Conservation (phyloP, 1,140 invertebrate genomes). For the Lepidostoma basale region DNA sequence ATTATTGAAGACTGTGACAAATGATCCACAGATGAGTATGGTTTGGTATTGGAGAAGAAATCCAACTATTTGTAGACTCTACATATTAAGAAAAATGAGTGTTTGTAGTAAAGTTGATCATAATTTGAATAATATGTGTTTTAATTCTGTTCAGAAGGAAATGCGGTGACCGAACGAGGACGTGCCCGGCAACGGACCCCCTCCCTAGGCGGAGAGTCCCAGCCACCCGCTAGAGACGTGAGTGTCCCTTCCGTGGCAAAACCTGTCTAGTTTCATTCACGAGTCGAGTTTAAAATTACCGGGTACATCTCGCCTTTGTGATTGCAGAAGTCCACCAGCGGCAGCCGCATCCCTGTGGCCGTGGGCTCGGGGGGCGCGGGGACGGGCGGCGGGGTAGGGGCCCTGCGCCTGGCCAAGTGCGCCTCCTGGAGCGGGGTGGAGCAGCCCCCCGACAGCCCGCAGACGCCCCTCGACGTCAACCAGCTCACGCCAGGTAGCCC, state of each 20-base stretch:
- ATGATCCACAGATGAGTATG: no score
- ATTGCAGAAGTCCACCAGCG: constrained; percentile 50
- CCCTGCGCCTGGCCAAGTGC: constrained; percentile 59
- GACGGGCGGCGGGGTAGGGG: constrained; percentile 51
- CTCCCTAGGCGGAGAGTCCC: constrained; percentile 41
- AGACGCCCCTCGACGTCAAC: constrained; percentile 41
- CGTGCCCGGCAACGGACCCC: constrained; percentile 41
- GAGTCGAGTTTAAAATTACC: no score
- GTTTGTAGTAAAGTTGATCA: no score
- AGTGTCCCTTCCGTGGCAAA: no score
- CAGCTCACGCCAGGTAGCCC: constrained; percentile 49
- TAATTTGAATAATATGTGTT: no score
- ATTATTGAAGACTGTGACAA: no score
- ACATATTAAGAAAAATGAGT: no score
- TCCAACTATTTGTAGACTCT: no score
- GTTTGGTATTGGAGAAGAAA: no score
- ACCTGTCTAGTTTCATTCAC: no score
- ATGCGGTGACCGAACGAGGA: constrained; percentile 27
- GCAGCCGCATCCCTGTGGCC: constrained; percentile 47
- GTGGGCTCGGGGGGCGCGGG: constrained; percentile 53
- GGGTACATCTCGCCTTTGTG: no score
- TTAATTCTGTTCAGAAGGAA: no score
- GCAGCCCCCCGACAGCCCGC: constrained; percentile 36
- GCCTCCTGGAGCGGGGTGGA: constrained; percentile 63
- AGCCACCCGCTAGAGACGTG: constrained; percentile 39